A percentile compares a stretch with the other conserved stretches of the same genome.
Conservation (phyloP, 2,888 invertebrate genomes). For the Empis livida region DNA sequence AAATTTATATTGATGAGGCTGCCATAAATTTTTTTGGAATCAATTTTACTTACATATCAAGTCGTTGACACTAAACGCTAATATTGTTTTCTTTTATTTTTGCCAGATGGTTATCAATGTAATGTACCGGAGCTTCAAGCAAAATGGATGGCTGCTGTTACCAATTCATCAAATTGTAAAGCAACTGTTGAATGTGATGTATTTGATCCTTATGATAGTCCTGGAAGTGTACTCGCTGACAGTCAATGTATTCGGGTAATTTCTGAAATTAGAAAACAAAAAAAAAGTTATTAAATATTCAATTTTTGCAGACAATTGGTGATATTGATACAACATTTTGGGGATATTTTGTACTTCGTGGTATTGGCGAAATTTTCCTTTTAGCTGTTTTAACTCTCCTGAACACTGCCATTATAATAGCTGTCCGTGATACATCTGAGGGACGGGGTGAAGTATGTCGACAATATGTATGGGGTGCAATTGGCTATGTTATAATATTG, state of each 20-base stretch:
- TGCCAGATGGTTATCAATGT: conserved; percentile 43
- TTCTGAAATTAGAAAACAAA: too few species aligned
- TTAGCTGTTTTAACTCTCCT: conserved; percentile 57
- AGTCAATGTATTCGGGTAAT: conserved; percentile 48
- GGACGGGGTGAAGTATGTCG: conserved; percentile 69
- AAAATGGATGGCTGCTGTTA: conserved; percentile 26
- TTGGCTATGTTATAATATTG: conserved; percentile 54
- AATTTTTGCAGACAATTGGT: conserved; percentile 35
- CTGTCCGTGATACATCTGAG: conserved; percentile 65
- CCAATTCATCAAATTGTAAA: conserved; percentile 37
- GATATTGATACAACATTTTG: conserved; percentile 55
- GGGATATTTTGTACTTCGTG: conserved; percentile 53
- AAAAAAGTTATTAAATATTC: background rate
- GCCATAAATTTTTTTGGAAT: too few species aligned
- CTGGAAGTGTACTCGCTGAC: conserved; percentile 50
- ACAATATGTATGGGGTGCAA: conserved; percentile 60
- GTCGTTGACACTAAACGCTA: too few species aligned
- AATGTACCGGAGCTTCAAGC: conserved; percentile 44
- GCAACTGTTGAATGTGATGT: conserved; percentile 60
- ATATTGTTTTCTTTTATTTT: background rate
- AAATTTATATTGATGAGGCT: too few species aligned
- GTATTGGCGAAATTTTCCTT: conserved; percentile 63
- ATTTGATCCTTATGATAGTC: conserved; percentile 53
- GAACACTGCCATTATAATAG: conserved; percentile 66
- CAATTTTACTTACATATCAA: too few species aligned